Evolutionary conservation across 2,888 invertebrate genomes (phyloP).

Genomic region (Drosophila imparisetae): DNA sequence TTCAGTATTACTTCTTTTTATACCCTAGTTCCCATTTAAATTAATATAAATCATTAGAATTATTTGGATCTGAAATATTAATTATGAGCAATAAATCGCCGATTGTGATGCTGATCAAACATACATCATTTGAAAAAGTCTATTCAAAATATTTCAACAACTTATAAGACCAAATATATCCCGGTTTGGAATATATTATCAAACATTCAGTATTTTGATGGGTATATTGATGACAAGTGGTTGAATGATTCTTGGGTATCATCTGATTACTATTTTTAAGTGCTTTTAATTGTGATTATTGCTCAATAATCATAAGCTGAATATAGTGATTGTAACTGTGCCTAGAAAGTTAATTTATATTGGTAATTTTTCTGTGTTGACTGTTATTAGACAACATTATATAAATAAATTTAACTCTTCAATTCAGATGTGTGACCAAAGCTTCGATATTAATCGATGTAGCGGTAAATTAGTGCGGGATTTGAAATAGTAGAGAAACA

Average conservation of each 20-base stretch:
- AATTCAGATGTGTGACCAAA: no score
- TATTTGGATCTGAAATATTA: not conserved
- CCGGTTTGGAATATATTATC: not conserved
- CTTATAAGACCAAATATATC: not conserved
- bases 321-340: not conserved
- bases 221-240: not conserved
- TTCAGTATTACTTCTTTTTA: not conserved
- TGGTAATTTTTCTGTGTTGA: not conserved
- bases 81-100: rapidly evolving
- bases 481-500: no score
- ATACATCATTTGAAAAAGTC: not conserved
- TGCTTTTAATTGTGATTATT: not conserved
- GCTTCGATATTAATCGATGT: no score
- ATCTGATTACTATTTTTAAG: not conserved
- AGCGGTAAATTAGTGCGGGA: no score
- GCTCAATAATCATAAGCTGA: not conserved
- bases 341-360: not conserved
- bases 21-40: not conserved
- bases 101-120: not conserved
- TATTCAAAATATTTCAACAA: not conserved
- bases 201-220: not conserved
- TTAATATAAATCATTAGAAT: not conserved
- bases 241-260: not conserved
- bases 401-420: not conserved
- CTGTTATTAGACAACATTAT: not conserved